Base-by-base conservation (phyloP, 2,113 vertebrate species). In the Hippocampus guttulatus region DNA sequence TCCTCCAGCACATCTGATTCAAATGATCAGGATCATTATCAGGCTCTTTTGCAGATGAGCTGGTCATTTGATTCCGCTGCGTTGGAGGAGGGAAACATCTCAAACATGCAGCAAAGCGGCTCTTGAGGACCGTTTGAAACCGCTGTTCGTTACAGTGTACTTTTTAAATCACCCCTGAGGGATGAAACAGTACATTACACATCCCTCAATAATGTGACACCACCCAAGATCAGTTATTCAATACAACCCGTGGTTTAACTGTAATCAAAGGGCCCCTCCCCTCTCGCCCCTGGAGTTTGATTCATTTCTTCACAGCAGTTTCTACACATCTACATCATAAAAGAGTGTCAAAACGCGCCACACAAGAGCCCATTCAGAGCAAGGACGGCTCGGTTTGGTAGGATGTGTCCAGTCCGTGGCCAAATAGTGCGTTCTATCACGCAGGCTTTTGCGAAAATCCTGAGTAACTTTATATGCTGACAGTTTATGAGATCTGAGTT, bases 181-280 rank as follows among this genome's bases (percentile, higher is more conserved):
- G 65, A 76, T 69, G 73, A 88, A 78, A 80, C 82, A 77, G 81
- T 65, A 69, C 81, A 80, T 89, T 85, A 87, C 85, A 80, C 74
- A 85, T 68, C 49, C 71, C 79, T 76, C 75, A 77, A 69, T 77
- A 74, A 85, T 81, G 72, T 66, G 72, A 73, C 83, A 23, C 86
- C 88, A 81, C 84, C 85, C 87, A 82, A 71, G 66, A 85, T 57
- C 68, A 68, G 72, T 86, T 75, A 79, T 77, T 86, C 80, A 84
- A 82, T 60, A 75, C 75, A 65, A 79, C 47, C 58, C 83, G 81
- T 49, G 76, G 84, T 81, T 62, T 66, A 83, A 81, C 84, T 80
- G 84, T 38, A 75, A 76, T 79, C 76, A 84, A 58, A 47, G 71
- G 9, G 47, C 51, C 60, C 52, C 21, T 14, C 27, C 49, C 14